Percentiles rank a stretch among this genome's conserved stretches.
Conservation (phyloP, 2,888 invertebrate genomes). For the Flexamia atlantica region DNA sequence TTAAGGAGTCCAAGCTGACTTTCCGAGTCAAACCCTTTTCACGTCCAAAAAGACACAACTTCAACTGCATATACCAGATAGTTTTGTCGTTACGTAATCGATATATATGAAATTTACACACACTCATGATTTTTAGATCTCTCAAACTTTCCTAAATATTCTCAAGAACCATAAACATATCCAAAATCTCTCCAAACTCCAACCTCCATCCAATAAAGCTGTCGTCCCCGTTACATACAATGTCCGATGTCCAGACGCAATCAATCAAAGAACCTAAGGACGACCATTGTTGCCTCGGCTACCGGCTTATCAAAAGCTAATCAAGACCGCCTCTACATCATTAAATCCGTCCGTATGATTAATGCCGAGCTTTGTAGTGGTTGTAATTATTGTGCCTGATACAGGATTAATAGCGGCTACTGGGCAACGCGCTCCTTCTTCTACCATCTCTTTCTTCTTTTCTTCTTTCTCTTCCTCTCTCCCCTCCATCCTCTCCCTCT, state of each 20-base stretch:
- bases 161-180: too few species aligned
- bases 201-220: neutral
- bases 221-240: neutral
- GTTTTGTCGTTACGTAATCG: too few species aligned
- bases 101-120: too few species aligned
- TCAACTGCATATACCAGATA: too few species aligned
- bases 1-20: too few species aligned
- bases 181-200: too few species aligned
- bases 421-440: constrained; percentile 48
- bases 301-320: constrained; percentile 62
- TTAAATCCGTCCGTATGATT: constrained; percentile 57
- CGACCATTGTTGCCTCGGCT: constrained; percentile 21
- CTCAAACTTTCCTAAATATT: too few species aligned
- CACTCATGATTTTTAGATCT: too few species aligned
- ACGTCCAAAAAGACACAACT: too few species aligned
- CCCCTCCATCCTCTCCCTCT: neutral
- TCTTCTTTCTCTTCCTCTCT: neutral
- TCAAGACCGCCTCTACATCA: constrained; percentile 55
- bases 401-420: constrained; percentile 60
- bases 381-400: constrained; percentile 60
- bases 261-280: constrained; percentile 41
- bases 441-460: neutral
- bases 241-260: neutral
- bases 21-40: too few species aligned
- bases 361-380: constrained; percentile 50